Conservation (phyloP, 2,797 vertebrate genomes). For the Acanthis flammea region DNA sequence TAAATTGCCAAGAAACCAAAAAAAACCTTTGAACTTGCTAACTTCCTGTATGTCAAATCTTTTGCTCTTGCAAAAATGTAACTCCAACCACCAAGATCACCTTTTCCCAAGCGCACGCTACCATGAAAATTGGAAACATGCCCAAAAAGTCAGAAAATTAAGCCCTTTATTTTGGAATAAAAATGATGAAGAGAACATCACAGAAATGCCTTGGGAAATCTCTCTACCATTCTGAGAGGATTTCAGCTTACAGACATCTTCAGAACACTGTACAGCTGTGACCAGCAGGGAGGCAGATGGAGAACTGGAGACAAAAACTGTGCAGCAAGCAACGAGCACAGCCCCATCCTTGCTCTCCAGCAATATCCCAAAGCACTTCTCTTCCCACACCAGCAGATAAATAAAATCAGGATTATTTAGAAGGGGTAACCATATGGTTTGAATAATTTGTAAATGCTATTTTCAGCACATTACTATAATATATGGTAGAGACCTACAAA, state of each 20-base stretch:
- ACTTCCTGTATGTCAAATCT: neutral
- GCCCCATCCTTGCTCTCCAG: neutral
- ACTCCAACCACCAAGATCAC: neutral
- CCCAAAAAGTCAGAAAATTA: constrained; percentile 10
- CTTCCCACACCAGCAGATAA: constrained; percentile 23
- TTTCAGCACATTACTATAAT: neutral
- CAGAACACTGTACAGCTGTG: constrained; percentile 8
- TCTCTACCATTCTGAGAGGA: neutral
- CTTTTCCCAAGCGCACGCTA: neutral
- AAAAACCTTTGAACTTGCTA: neutral
- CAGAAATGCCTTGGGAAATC: neutral
- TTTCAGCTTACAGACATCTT: constrained; percentile 30
- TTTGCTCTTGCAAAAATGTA: neutral
- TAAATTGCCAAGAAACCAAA: neutral
- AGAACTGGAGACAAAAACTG: neutral
- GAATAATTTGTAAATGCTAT: neutral
- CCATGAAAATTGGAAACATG: neutral
- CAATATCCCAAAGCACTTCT: neutral
- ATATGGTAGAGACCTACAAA: neutral
- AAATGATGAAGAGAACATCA: constrained; percentile 5
- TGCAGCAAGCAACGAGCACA: neutral
- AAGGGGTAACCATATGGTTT: constrained; percentile 21
- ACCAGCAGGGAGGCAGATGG: constrained; percentile 15
- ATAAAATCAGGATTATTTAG: constrained; percentile 25
- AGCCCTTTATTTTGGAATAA: neutral